Conservation (phyloP, 1,140 invertebrate genomes). For the Zelostemma sp. region DNA sequence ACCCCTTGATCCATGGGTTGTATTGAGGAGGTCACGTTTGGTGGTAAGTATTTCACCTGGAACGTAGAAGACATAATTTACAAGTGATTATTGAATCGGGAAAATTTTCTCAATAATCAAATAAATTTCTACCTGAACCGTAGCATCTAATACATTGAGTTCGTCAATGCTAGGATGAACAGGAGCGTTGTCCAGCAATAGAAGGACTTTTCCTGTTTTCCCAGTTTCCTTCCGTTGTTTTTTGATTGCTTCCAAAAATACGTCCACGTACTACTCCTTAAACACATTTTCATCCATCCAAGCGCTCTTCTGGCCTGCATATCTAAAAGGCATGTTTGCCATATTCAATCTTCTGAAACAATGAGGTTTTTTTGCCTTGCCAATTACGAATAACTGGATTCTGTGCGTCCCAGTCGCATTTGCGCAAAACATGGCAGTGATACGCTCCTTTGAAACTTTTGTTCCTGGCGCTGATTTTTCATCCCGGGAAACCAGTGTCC, state of each 20-base stretch:
- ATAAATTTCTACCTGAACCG: slow-evolving; percentile 6
- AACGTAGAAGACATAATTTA: neutral
- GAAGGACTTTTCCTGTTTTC: slow-evolving; percentile 52
- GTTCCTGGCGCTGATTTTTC: neutral
- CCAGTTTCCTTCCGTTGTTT: slow-evolving; percentile 52
- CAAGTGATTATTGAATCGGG: slow-evolving; percentile 1
- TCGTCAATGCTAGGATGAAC: slow-evolving; percentile 56
- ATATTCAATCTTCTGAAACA: slow-evolving; percentile 36
- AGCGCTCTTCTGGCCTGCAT: slow-evolving; percentile 32
- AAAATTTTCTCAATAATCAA: neutral
- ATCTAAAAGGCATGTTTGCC: slow-evolving; percentile 26
- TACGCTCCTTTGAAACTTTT: no score
- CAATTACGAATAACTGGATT: slow-evolving; percentile 43
- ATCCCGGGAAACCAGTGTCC: slow-evolving; percentile 44
- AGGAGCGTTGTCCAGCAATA: slow-evolving; percentile 67
- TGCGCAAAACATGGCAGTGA: neutral
- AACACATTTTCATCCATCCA: slow-evolving; percentile 53
- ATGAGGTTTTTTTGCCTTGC: slow-evolving; percentile 30
- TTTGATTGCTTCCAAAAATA: slow-evolving; percentile 50
- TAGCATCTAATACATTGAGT: slow-evolving; percentile 40
- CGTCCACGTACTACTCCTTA: slow-evolving; percentile 48
- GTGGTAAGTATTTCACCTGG: slow-evolving; percentile 49
- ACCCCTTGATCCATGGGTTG: slow-evolving; percentile 67
- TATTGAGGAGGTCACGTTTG: slow-evolving; percentile 60
- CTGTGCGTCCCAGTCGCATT: slow-evolving; percentile 1